Conservation (phyloP, 2,797 vertebrate species). For the Chanos chanos region DNA sequence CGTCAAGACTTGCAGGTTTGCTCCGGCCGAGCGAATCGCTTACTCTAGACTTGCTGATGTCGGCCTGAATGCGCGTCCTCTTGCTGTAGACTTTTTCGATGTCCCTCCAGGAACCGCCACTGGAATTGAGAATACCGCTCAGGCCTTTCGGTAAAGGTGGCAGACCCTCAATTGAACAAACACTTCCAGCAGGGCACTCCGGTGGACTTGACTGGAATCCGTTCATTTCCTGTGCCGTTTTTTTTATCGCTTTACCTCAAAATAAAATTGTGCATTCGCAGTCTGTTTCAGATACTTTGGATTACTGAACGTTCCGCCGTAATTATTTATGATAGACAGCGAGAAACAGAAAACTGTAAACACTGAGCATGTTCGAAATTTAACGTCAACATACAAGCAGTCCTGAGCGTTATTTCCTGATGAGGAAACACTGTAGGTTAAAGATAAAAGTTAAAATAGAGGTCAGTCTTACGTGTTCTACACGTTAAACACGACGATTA, state of each 20-base stretch:
- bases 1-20: slow-evolving; percentile 71
- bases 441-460: too few relatives aligned
- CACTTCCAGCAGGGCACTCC: slow-evolving; percentile 44
- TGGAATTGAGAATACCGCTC: slow-evolving; percentile 77
- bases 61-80: slow-evolving; percentile 75
- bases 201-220: slow-evolving; percentile 47
- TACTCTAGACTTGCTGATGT: slow-evolving; percentile 68
- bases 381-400: too few relatives aligned
- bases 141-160: slow-evolving; percentile 76
- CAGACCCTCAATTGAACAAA: slow-evolving; percentile 61
- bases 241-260: neutral
- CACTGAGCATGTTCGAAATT: too few relatives aligned
- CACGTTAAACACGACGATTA: too few relatives aligned
- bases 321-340: too few relatives aligned
- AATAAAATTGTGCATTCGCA: neutral
- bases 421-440: too few relatives aligned
- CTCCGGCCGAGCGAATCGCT: slow-evolving; percentile 45
- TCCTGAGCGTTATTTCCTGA: too few relatives aligned
- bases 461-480: too few relatives aligned
- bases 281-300: neutral
- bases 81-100: slow-evolving; percentile 76
- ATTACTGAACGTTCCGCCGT: too few relatives aligned
- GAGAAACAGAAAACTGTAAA: too few relatives aligned
- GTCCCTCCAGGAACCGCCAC: slow-evolving; percentile 78
- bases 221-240: slow-evolving; percentile 40